Evolutionary conservation across 2,888 invertebrate species (phyloP).

Genomic region (Himalopsyche anomala): DNA sequence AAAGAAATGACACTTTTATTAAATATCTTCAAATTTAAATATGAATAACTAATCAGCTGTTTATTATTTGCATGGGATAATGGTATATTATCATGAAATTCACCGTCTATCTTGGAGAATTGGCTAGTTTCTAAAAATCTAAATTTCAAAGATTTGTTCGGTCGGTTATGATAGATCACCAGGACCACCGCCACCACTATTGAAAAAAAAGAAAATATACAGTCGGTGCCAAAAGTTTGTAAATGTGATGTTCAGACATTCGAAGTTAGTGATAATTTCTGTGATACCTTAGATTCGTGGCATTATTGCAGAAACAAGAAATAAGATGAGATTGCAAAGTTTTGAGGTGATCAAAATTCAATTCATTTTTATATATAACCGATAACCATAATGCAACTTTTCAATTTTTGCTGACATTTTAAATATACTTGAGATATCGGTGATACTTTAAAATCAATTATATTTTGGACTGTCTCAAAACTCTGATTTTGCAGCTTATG

Average conservation of each 20-base stretch:
- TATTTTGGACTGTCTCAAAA: no score
- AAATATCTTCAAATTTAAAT: background rate
- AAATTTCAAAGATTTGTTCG: background rate
- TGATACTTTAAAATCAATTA: no score
- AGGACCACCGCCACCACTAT: background rate
- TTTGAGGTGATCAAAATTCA: no score
- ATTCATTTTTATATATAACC: no score
- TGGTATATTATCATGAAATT: background rate
- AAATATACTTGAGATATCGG: no score
- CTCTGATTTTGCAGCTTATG: no score
- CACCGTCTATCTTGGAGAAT: background rate
- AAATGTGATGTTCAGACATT: background rate
- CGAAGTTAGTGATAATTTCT: no score
- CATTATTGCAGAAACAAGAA: no score
- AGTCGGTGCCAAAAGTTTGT: background rate
- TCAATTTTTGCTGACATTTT: no score
- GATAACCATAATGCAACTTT: no score
- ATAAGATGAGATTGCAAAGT: no score
- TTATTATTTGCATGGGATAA: constrained; percentile 1
- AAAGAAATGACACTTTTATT: background rate
- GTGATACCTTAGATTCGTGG: no score
- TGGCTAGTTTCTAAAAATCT: background rate
- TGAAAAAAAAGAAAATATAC: background rate
- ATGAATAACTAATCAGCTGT: background rate
- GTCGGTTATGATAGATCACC: background rate